Base-by-base conservation (phyloP, 2,888 invertebrate species). In the Phaonia tiefii region DNA sequence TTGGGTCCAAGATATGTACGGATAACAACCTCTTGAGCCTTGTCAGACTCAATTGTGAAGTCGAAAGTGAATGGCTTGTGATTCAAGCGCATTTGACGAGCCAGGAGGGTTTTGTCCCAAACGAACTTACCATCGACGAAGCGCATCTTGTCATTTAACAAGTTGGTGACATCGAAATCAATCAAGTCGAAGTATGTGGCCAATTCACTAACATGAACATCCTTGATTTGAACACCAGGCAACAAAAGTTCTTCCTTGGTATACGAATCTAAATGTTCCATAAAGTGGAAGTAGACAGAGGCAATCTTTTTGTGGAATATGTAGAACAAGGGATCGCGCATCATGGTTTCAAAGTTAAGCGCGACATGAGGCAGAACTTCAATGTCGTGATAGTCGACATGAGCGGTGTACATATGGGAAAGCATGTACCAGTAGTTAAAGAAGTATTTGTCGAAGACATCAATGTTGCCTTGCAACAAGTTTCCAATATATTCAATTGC, bases 311-410 rank as follows among this genome's bases (percentile, higher is more conserved):
- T 93, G 86, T 93, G 93, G 46, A 95, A 89, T 84, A 92, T 92
- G 88, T 93, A 95, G 92, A 94, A 94, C 15, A 94, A 92, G 2
- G 95, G 95, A 86, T 95, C 95, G 81, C 95, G 93, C 75, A 94
- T 91, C 83, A 93, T 92, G 3, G 94, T 94, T 86, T 93, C 92
- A 85, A 92, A 92, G 84, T 94, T 92, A 87, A 95, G 93, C 77
- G 95, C 88, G 10, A 91, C 93, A 20, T 94, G 93, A 44, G 95
- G 94, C 0, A 91, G 90, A 74, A 90, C 86, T 3, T 69, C 79
- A 17, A 70, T 73, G 11, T 85, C 79, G 20, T 87, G 84, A 44
- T 86, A 77, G 44, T 84, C 76, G 25, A 83, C 81, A 56, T 86
- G 85, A 44, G 83, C 81, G 42, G 86, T 46, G 22, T 83, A 83